Percentiles rank a stretch among this genome's conserved stretches.
These are phyloP conservation scores for Acrocephalus scirpaceus DNA, from an alignment of 2,797 vertebrate species.

Conservation along the genomic window DNA sequence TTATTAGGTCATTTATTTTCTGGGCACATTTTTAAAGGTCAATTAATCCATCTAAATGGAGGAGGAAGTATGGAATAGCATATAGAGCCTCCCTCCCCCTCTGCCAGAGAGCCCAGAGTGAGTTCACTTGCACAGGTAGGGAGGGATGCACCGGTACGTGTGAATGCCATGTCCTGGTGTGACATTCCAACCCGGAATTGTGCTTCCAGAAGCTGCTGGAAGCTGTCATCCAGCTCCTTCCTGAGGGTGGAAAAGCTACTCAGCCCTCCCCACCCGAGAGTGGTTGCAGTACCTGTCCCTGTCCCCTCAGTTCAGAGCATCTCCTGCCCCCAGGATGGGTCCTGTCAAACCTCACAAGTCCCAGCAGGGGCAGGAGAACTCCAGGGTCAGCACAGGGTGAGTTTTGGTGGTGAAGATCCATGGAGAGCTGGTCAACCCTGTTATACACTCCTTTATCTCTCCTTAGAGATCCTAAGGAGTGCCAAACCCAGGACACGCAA, in stretches of 20 bases:
- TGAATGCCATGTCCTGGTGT: neutral
- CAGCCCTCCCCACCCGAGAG: rapidly evolving
- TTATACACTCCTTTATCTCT: neutral
- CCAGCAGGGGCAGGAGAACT: neutral
- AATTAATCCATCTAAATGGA: slow-evolving; percentile 75
- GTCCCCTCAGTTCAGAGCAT: neutral
- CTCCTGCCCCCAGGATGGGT: neutral
- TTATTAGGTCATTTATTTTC: slow-evolving; percentile 80
- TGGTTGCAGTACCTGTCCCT: rapidly evolving
- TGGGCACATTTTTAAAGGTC: slow-evolving; percentile 75
- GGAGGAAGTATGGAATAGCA: neutral
- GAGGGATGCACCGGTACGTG: rapidly evolving
- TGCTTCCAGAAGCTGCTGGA: neutral
- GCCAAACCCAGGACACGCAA: neutral
- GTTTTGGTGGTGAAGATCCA: neutral
- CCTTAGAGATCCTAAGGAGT: neutral
- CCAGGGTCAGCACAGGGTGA: rapidly evolving
- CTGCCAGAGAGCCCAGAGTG: neutral
- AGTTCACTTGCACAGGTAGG: neutral
- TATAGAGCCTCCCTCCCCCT: neutral
- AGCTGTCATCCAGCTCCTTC: neutral
- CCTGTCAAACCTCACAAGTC: rapidly evolving
- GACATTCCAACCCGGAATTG: neutral
- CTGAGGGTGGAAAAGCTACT: neutral
- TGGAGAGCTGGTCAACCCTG: rapidly evolving